phyloP scores from a whole-genome alignment of 2,113 vertebrate genomes.

The Puntigrus tetrazona region DNA sequence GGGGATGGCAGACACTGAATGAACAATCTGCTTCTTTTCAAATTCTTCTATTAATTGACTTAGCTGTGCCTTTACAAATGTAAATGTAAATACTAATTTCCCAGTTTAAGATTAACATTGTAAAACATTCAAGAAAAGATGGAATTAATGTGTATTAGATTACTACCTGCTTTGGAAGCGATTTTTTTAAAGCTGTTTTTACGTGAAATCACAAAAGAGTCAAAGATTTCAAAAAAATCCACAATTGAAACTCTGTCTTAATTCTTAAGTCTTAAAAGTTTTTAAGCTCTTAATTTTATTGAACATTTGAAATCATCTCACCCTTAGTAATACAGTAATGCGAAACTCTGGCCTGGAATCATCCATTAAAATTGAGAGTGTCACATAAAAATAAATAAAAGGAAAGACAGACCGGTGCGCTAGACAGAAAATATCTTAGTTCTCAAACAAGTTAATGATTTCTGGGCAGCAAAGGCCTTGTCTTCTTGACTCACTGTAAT shows the following conservation, averaged over 20 bases:
- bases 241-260: too few relatives aligned
- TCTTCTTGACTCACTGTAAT: slow-evolving; percentile 40
- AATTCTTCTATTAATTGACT: too few relatives aligned
- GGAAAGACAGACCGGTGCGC: slow-evolving; percentile 24
- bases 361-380: slow-evolving; percentile 26
- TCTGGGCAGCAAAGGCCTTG: slow-evolving; percentile 17
- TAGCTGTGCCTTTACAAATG: too few relatives aligned
- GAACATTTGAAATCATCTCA: background rate
- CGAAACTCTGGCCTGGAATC: background rate
- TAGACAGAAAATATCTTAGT: slow-evolving; percentile 49
- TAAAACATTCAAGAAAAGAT: background rate
- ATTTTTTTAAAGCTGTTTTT: background rate
- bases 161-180: background rate
- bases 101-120: too few relatives aligned
- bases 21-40: too few relatives aligned
- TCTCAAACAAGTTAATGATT: slow-evolving; percentile 55
- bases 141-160: background rate
- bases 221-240: background rate
- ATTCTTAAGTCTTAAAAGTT: too few relatives aligned
- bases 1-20: too few relatives aligned
- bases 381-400: slow-evolving; percentile 27
- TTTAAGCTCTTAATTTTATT: background rate
- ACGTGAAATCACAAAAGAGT: background rate
- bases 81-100: too few relatives aligned
- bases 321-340: background rate